These are phyloP conservation scores for Colossoma macropomum DNA, from an alignment of 2,113 vertebrate species.

Conservation along the genomic window DNA sequence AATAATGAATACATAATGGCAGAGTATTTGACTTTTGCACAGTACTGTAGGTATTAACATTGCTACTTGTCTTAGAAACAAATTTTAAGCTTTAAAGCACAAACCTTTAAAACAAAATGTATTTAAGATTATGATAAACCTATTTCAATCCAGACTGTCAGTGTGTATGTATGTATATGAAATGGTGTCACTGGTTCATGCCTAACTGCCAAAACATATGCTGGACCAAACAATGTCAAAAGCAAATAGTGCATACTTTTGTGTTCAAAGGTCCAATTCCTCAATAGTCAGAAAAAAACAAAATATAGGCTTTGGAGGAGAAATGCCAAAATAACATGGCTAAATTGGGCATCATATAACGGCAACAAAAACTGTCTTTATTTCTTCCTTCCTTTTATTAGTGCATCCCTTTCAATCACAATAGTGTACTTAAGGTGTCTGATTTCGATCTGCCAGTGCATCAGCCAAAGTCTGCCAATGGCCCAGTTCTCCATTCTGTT, in stretches of 20 bases:
- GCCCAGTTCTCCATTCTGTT: conserved; percentile 8
- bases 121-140: too few relatives aligned
- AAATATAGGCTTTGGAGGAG: background rate
- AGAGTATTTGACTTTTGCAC: too few relatives aligned
- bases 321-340: background rate
- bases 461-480: background rate
- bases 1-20: too few relatives aligned
- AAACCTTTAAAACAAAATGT: too few relatives aligned
- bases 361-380: background rate
- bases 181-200: too few relatives aligned
- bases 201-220: background rate
- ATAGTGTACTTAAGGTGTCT: background rate
- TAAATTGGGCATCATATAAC: background rate
- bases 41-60: too few relatives aligned
- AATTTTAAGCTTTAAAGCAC: too few relatives aligned
- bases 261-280: background rate
- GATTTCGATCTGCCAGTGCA: background rate
- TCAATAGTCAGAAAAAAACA: too few relatives aligned
- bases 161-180: too few relatives aligned
- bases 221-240: background rate
- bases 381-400: background rate
- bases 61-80: too few relatives aligned
- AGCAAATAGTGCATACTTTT: background rate
- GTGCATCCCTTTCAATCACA: background rate
- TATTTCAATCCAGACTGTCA: too few relatives aligned